Percentiles rank a stretch among this genome's conserved stretches.
These are phyloP conservation scores for Heterotis niloticus DNA, from an alignment of 2,113 vertebrate species.

Conservation along the genomic window DNA sequence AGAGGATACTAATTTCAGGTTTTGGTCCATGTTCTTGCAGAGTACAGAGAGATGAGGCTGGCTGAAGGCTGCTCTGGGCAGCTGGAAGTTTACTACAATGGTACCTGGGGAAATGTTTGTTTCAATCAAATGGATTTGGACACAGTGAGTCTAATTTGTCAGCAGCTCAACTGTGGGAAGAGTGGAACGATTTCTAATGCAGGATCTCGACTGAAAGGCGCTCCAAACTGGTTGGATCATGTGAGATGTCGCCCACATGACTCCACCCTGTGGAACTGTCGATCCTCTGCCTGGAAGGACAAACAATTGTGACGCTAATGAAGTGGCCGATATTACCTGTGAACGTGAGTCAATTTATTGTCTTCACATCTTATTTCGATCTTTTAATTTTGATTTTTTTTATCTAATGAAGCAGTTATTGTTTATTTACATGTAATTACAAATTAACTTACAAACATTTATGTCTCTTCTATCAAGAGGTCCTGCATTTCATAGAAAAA, in stretches of 20 bases:
- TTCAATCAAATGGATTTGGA: slow-evolving; percentile 19
- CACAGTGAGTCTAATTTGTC: slow-evolving; percentile 34
- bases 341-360: neutral
- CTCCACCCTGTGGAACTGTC: slow-evolving; percentile 23
- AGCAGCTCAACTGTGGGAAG: slow-evolving; percentile 38
- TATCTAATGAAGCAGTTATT: too few relatives aligned
- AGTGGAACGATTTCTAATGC: neutral
- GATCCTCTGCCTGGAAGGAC: neutral
- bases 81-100: slow-evolving; percentile 32
- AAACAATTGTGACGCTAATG: neutral
- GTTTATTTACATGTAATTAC: too few relatives aligned
- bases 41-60: slow-evolving; percentile 35
- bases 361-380: too few relatives aligned
- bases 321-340: slow-evolving; percentile 18
- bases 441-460: too few relatives aligned
- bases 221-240: slow-evolving; percentile 12
- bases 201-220: neutral
- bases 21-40: slow-evolving; percentile 4
- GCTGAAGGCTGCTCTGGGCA: slow-evolving; percentile 30
- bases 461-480: too few relatives aligned
- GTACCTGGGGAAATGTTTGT: slow-evolving; percentile 41
- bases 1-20: neutral
- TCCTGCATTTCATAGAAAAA: too few relatives aligned
- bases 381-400: too few relatives aligned
- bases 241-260: slow-evolving; percentile 16